phyloP scores from a whole-genome alignment of 1,140 invertebrate genomes.

The Tetranychus urticae region DNA sequence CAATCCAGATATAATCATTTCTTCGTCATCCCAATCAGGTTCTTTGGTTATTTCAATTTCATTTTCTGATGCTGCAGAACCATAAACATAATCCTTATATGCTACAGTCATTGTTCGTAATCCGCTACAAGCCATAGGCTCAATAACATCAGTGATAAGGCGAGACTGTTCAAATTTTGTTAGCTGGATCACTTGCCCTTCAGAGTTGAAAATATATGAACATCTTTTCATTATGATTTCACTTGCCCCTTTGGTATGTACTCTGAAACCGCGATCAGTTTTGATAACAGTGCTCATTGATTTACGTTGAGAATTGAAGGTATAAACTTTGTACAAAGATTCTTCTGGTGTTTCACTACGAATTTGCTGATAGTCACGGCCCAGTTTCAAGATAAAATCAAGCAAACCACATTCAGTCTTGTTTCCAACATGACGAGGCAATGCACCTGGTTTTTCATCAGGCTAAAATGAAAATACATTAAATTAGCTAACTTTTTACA shows the following conservation, averaged over 20 bases:
- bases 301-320: conserved; percentile 95
- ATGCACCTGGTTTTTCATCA: conserved; percentile 50
- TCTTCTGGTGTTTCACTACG: conserved; percentile 74
- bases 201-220: conserved; percentile 77
- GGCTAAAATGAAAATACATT: conserved; percentile 23
- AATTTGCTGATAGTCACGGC: conserved; percentile 72
- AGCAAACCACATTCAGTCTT: conserved; percentile 96
- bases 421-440: conserved; percentile 88
- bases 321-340: conserved; percentile 81
- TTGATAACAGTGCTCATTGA: conserved; percentile 92
- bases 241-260: conserved; percentile 94
- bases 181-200: conserved; percentile 72
- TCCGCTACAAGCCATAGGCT: conserved; percentile 96
- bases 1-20: conserved; percentile 66
- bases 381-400: conserved; percentile 72
- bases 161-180: conserved; percentile 73
- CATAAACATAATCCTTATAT: conserved; percentile 72
- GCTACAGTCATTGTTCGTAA: conserved; percentile 88
- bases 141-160: conserved; percentile 80
- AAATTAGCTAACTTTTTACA: too few relatives aligned
- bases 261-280: conserved; percentile 51
- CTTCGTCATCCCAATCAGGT: conserved; percentile 96
- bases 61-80: conserved; percentile 28
- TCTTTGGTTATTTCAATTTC: conserved; percentile 60
- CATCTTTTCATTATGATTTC: conserved; percentile 99